These are phyloP conservation scores for Scelioninae gen. 1 DNA, from an alignment of 2,888 invertebrate species.

Conservation along the genomic window DNA sequence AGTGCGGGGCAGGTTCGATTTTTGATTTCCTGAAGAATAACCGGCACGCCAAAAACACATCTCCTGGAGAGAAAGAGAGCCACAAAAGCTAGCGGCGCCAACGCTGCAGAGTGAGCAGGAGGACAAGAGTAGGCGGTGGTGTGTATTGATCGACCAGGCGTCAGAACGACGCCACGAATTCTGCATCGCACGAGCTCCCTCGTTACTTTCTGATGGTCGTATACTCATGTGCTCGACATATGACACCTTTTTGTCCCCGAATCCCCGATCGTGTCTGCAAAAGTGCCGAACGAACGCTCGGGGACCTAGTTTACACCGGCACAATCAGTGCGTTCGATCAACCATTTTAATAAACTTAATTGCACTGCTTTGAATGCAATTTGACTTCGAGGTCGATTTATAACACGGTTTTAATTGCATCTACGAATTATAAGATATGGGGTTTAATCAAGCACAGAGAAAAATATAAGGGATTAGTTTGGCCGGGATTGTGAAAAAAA, in stretches of 20 bases:
- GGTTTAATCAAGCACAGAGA: conserved; percentile 10
- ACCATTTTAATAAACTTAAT: conserved; percentile 38
- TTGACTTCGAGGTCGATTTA: conserved; percentile 5
- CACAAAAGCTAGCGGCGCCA: conserved; percentile 18
- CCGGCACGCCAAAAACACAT: conserved; percentile 45
- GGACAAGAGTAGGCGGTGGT: conserved; percentile 64
- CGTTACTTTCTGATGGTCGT: conserved; percentile 54
- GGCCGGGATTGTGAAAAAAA: background rate
- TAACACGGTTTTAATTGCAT: conserved; percentile 10
- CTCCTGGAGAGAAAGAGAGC: conserved; percentile 47
- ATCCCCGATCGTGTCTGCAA: conserved; percentile 9
- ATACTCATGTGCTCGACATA: conserved; percentile 51
- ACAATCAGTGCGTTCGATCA: conserved; percentile 23
- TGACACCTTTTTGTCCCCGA: conserved; percentile 50
- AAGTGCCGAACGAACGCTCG: conserved; percentile 10
- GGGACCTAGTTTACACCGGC: conserved; percentile 22
- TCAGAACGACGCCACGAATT: too few relatives aligned
- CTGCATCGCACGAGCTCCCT: conserved; percentile 65
- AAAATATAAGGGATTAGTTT: background rate
- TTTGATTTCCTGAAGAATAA: conserved; percentile 49
- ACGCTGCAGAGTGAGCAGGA: conserved; percentile 59
- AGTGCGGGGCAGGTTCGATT: conserved; percentile 29
- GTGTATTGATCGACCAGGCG: conserved; percentile 83
- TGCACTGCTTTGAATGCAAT: background rate
- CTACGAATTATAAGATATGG: background rate